phyloP scores from a whole-genome alignment of 2,113 vertebrate genomes.

The Platichthys flesus region DNA sequence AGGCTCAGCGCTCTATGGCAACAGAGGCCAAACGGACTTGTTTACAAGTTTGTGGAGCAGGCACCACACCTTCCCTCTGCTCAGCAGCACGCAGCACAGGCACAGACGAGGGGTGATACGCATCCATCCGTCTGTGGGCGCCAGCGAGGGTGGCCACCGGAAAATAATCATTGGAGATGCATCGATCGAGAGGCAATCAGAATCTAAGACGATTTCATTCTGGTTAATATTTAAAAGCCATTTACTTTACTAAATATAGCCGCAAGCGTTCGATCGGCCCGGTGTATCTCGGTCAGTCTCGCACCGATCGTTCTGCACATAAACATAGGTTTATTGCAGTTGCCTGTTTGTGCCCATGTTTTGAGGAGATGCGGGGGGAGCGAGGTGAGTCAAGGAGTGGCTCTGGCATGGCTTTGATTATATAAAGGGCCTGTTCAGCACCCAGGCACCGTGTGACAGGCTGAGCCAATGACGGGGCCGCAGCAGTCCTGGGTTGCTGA shows the following conservation, averaged over 20 bases:
- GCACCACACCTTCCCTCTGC: slow-evolving; percentile 58
- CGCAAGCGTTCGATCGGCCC: not conserved
- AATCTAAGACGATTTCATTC: not conserved
- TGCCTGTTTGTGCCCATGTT: slow-evolving; percentile 21
- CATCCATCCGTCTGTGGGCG: not conserved
- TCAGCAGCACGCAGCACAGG: slow-evolving; percentile 40
- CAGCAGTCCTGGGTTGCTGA: slow-evolving; percentile 82
- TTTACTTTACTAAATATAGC: slow-evolving; percentile 14
- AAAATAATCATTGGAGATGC: not conserved
- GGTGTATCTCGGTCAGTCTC: not conserved
- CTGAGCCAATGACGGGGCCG: slow-evolving; percentile 79
- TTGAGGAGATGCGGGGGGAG: slow-evolving; percentile 27
- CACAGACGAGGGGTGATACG: slow-evolving; percentile 21
- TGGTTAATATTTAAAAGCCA: slow-evolving; percentile 28
- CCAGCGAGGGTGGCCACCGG: slow-evolving; percentile 13
- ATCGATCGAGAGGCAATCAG: slow-evolving; percentile 16
- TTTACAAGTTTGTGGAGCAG: slow-evolving; percentile 69
- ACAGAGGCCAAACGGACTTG: slow-evolving; percentile 43
- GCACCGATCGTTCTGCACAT: not conserved
- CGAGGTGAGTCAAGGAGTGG: slow-evolving; percentile 70
- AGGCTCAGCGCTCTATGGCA: slow-evolving; percentile 30
- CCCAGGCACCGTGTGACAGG: slow-evolving; percentile 76
- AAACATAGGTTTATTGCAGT: not conserved
- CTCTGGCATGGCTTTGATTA: slow-evolving; percentile 75
- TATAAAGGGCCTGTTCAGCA: slow-evolving; percentile 84